Percentiles rank a stretch among this genome's conserved stretches.
Evolutionary conservation across 1,140 invertebrate genomes (phyloP).

Genomic region (Drosophila murphyi): DNA sequence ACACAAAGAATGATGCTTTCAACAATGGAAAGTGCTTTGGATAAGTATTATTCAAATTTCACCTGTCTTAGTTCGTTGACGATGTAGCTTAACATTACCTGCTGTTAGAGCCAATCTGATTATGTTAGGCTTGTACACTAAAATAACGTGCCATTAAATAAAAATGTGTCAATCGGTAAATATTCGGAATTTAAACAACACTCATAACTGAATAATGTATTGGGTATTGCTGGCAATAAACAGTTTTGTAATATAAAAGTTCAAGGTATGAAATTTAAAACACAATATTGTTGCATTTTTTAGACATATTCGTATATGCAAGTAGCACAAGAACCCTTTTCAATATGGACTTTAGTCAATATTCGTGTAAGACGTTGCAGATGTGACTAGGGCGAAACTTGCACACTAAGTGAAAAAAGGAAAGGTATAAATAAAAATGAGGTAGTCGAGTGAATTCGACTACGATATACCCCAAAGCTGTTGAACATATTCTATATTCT

Average conservation of each 20-base stretch:
- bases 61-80: background rate
- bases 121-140: background rate
- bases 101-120: no score
- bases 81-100: no score
- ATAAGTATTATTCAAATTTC: slow-evolving; percentile 1
- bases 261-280: slow-evolving; percentile 1
- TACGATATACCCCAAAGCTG: background rate
- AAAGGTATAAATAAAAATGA: no score
- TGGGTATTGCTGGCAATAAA: background rate
- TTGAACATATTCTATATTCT: no score
- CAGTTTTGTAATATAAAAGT: background rate
- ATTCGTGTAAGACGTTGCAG: slow-evolving; percentile 36
- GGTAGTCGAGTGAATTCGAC: no score
- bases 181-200: background rate
- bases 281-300: slow-evolving; percentile 13
- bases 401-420: background rate
- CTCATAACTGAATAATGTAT: background rate
- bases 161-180: background rate
- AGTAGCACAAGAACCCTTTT: slow-evolving; percentile 17
- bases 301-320: slow-evolving; percentile 6
- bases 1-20: background rate
- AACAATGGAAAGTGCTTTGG: slow-evolving; percentile 5
- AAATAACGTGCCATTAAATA: background rate
- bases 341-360: slow-evolving; percentile 42
- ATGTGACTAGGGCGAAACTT: slow-evolving; percentile 39